Evolutionary conservation across 2,113 vertebrate species (phyloP).

Genomic region (Python bivittatus): DNA sequence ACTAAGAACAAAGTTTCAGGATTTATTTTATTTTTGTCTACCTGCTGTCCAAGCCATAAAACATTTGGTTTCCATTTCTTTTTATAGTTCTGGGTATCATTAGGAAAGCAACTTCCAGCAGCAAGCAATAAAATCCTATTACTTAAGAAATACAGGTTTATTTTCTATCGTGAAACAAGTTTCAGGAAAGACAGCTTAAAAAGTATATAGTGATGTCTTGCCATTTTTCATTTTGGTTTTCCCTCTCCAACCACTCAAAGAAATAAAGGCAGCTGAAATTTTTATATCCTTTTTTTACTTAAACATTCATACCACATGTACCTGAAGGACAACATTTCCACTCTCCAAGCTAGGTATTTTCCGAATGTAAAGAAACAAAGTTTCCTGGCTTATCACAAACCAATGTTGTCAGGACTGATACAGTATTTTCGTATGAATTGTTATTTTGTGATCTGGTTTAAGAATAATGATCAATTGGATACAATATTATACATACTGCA

Average conservation of each 20-base stretch:
- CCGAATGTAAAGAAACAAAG: not conserved
- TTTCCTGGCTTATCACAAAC: not conserved
- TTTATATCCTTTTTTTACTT: not conserved
- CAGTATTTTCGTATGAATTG: not conserved
- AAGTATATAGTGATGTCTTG: not conserved
- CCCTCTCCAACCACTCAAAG: fast-evolving
- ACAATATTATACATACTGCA: not conserved
- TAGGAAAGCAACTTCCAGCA: slow-evolving; percentile 1
- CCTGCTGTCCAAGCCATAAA: not conserved
- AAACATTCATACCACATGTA: not conserved
- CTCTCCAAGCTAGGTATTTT: not conserved
- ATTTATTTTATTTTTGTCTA: not conserved
- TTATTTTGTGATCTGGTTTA: not conserved
- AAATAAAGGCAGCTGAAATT: not conserved
- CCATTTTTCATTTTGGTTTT: not conserved
- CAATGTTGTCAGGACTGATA: not conserved
- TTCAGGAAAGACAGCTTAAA: not conserved
- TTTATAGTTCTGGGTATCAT: slow-evolving; percentile 12
- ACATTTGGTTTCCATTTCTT: not conserved
- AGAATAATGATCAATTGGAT: not conserved
- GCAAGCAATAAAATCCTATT: not conserved
- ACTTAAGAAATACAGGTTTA: not conserved
- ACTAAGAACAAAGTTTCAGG: not conserved
- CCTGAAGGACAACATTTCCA: not conserved
- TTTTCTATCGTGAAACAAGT: not conserved